Percentiles rank a stretch among this genome's conserved stretches.
These are phyloP conservation scores for Andrena minutula DNA, from an alignment of 2,888 invertebrate species.

Conservation along the genomic window DNA sequence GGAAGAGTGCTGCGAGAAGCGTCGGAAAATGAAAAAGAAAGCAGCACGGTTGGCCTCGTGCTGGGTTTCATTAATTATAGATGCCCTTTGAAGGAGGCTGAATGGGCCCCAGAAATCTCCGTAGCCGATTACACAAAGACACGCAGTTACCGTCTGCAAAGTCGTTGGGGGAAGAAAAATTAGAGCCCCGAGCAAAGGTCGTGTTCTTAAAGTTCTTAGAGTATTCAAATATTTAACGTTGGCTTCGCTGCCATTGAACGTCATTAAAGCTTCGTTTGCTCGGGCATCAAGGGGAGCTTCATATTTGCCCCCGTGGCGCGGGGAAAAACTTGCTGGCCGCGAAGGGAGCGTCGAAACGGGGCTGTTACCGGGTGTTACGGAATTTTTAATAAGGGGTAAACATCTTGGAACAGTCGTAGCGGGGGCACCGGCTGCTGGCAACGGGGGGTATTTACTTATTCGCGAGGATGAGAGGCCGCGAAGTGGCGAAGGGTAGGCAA, in stretches of 20 bases:
- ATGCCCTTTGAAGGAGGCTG: background rate
- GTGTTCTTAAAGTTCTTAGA: conserved; percentile 38
- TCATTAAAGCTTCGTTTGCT: conserved; percentile 56
- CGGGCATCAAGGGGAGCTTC: conserved; percentile 38
- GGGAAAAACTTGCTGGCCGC: conserved; percentile 3
- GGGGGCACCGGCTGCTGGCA: background rate
- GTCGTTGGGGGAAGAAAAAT: conserved; percentile 24
- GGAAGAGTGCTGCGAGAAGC: no score
- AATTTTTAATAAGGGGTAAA: conserved; percentile 56
- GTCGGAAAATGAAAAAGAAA: background rate
- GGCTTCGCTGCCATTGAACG: conserved; percentile 46
- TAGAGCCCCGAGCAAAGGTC: background rate
- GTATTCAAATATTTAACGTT: conserved; percentile 55
- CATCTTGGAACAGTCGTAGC: conserved; percentile 24
- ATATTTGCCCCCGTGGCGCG: conserved; percentile 34
- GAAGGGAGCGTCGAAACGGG: background rate
- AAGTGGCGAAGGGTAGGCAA: conserved; percentile 15
- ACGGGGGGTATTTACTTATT: conserved; percentile 37
- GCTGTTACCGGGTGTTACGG: conserved; percentile 25
- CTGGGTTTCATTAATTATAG: background rate
- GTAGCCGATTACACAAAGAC: conserved; percentile 14
- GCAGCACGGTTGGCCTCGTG: background rate
- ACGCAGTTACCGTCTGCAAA: background rate
- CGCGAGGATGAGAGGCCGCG: conserved; percentile 13
- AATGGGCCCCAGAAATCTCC: conserved; percentile 17